These are phyloP conservation scores for Philotrypesis tridentata DNA, from an alignment of 1,140 invertebrate genomes.

Conservation along the genomic window DNA sequence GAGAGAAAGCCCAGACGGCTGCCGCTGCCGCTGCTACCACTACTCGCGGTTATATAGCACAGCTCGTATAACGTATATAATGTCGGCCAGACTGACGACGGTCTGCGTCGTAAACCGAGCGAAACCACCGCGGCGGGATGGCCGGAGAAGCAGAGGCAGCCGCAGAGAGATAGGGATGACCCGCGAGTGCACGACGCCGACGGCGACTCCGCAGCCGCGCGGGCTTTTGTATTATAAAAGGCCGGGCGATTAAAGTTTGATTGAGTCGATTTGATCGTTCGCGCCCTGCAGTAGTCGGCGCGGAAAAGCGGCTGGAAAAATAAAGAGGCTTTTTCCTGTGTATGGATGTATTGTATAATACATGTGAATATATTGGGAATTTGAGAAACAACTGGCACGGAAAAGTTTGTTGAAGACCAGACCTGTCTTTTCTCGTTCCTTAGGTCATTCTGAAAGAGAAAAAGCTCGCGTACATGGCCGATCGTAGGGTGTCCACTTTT, in stretches of 20 bases:
- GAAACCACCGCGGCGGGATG: slow-evolving; percentile 47
- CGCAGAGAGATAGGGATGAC: background rate
- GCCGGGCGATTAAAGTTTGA: slow-evolving; percentile 33
- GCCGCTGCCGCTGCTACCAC: no score
- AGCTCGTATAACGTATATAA: slow-evolving; percentile 69
- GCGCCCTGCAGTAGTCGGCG: background rate
- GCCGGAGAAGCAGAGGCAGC: background rate
- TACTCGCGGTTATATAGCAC: slow-evolving; percentile 57
- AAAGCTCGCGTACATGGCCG: no score
- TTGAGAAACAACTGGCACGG: no score
- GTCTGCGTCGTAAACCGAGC: slow-evolving; percentile 60
- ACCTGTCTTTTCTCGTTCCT: no score
- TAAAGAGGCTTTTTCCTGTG: slow-evolving; percentile 12
- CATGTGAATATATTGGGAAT: no score
- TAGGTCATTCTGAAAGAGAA: no score
- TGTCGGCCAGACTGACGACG: slow-evolving; percentile 66
- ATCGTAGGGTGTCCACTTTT: no score
- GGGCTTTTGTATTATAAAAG: slow-evolving; percentile 24
- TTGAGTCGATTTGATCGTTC: background rate
- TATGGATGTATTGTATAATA: no score
- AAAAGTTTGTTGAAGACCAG: no score
- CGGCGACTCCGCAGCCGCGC: background rate
- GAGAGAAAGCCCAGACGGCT: slow-evolving; percentile 56
- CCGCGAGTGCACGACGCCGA: background rate
- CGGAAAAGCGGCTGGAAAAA: background rate